phyloP scores from a whole-genome alignment of 2,888 invertebrate species.

The Toxonevra muliebris region DNA sequence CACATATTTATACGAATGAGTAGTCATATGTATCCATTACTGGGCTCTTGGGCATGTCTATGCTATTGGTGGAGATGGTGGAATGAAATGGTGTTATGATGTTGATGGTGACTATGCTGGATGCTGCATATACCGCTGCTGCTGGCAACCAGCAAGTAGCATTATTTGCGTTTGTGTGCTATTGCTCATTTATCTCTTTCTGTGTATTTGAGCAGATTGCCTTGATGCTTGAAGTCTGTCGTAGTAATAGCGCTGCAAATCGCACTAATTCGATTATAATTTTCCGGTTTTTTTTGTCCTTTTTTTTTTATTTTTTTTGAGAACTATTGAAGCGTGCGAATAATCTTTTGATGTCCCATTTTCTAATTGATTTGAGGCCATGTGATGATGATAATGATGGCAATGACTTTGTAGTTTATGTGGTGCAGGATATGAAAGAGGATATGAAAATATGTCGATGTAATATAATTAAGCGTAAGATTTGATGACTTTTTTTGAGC shows the following conservation, averaged over 20 bases:
- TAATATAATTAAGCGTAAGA: no score
- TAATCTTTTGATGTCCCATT: constrained; percentile 21
- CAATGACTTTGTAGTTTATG: no score
- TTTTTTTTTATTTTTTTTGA: no score
- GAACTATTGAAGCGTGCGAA: neutral
- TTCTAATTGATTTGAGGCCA: constrained; percentile 47
- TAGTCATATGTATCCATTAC: neutral
- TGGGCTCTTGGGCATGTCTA: neutral
- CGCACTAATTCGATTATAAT: constrained; percentile 14
- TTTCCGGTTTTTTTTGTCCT: constrained; percentile 6
- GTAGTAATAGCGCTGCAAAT: neutral
- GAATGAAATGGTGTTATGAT: neutral
- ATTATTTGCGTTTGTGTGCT: constrained; percentile 4
- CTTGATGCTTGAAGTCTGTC: neutral
- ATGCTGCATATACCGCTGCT: no score
- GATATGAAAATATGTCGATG: no score
- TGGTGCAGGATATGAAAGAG: no score
- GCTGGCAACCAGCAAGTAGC: no score
- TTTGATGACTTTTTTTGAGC: no score
- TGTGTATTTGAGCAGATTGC: neutral
- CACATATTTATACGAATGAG: no score
- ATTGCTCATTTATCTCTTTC: neutral
- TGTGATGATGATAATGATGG: constrained; percentile 26
- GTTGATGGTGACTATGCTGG: constrained; percentile 7
- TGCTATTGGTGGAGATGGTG: constrained; percentile 10